These are phyloP conservation scores for Pelobates cultripes DNA, from an alignment of 2,797 vertebrate genomes.

Conservation along the genomic window DNA sequence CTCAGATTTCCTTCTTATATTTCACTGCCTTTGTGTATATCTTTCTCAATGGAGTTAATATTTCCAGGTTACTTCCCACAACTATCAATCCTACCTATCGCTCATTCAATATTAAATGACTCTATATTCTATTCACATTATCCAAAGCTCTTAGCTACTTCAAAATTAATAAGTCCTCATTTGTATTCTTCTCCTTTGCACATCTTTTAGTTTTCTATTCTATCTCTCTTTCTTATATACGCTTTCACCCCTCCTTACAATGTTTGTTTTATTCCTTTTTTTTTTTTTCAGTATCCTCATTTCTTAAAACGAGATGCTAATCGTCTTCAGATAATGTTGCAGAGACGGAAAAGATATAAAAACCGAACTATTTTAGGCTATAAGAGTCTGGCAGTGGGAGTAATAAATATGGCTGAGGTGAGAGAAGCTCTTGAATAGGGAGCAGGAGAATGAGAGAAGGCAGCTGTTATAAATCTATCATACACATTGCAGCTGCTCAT, in stretches of 20 bases:
- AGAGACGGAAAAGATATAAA: constrained; percentile 87
- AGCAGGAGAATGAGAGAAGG: no score
- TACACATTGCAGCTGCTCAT: background rate
- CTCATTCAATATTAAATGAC: no score
- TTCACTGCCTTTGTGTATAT: background rate
- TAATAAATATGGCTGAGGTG: constrained; percentile 93
- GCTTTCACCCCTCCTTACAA: background rate
- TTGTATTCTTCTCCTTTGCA: background rate
- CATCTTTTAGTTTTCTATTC: background rate
- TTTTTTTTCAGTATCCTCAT: constrained; percentile 80
- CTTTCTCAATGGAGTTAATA: background rate
- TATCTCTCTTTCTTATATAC: background rate
- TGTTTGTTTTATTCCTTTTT: background rate
- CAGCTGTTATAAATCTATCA: background rate
- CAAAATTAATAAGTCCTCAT: background rate
- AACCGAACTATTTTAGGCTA: constrained; percentile 89
- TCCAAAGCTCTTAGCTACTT: background rate
- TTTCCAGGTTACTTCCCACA: background rate
- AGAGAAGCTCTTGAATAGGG: constrained; percentile 6
- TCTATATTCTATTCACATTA: background rate
- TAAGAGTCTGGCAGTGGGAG: constrained; percentile 86
- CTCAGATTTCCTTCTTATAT: no score
- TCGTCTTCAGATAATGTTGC: constrained; percentile 91
- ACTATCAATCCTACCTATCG: no score
- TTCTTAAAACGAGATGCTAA: constrained; percentile 90